These are phyloP conservation scores for Trachelipus rathkii DNA, from an alignment of 1,140 invertebrate genomes.

Conservation along the genomic window DNA sequence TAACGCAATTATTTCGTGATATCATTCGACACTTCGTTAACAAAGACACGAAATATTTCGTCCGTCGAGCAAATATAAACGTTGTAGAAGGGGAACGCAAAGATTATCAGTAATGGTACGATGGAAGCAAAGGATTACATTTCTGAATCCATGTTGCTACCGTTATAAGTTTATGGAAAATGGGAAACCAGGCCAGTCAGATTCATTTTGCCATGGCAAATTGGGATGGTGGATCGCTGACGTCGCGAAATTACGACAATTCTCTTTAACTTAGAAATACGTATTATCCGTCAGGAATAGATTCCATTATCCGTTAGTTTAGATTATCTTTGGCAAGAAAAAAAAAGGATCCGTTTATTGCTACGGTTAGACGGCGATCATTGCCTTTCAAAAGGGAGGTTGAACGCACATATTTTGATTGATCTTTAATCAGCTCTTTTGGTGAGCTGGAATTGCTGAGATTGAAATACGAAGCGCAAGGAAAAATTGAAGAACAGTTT, in stretches of 20 bases:
- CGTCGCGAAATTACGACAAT: slow-evolving; percentile 16
- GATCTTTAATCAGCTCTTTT: background rate
- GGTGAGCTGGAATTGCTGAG: no score
- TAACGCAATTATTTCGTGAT: slow-evolving; percentile 16
- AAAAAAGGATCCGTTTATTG: slow-evolving; percentile 6
- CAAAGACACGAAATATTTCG: slow-evolving; percentile 2
- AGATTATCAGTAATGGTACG: background rate
- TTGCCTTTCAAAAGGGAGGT: background rate
- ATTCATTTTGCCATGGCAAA: slow-evolving; percentile 3
- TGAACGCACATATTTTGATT: background rate
- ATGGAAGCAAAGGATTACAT: background rate
- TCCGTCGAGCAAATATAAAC: background rate
- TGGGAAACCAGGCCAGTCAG: background rate
- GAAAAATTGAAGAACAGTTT: no score
- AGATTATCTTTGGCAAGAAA: slow-evolving; percentile 6
- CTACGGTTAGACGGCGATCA: background rate
- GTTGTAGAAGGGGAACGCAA: background rate
- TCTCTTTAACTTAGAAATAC: slow-evolving; percentile 7
- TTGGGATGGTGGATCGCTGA: slow-evolving; percentile 8
- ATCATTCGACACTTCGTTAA: slow-evolving; percentile 16
- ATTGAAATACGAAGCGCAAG: no score
- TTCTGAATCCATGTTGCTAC: slow-evolving; percentile 16
- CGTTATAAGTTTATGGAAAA: slow-evolving; percentile 5
- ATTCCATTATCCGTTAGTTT: slow-evolving; percentile 19
- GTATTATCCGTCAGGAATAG: slow-evolving; percentile 6